A percentile compares a stretch with the other conserved stretches of the same genome.
Conservation (phyloP, 2,888 invertebrate species). For the Tiliacea aurago region DNA sequence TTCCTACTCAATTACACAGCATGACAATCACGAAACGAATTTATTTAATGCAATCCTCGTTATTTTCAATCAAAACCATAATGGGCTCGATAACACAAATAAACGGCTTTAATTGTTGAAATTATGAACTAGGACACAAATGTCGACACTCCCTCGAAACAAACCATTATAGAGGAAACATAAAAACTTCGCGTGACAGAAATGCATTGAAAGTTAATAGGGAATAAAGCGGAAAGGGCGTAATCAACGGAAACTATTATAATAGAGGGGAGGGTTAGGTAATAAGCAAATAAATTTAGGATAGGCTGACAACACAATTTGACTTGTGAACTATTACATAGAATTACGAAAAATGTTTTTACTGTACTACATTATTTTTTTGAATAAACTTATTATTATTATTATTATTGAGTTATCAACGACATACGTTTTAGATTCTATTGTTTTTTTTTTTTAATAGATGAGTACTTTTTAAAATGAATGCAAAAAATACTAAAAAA, state of each 20-base stretch:
- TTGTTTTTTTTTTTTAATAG: too few relatives aligned
- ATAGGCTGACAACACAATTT: constrained; percentile 40
- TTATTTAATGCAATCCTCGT: constrained; percentile 13
- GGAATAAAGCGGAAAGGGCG: constrained; percentile 60
- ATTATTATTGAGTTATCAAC: too few relatives aligned
- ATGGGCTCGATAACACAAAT: constrained; percentile 35
- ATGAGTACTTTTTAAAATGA: too few relatives aligned
- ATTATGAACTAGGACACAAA: constrained; percentile 25
- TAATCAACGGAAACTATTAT: constrained; percentile 67
- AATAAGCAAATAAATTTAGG: constrained; percentile 25
- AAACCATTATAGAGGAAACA: constrained; percentile 41
- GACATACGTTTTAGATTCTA: too few relatives aligned
- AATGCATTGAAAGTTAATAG: constrained; percentile 63
- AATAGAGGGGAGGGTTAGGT: constrained; percentile 36
- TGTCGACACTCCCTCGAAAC: constrained; percentile 44
- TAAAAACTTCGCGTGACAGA: constrained; percentile 63
- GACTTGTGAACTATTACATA: too few relatives aligned
- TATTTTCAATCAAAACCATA: constrained; percentile 43
- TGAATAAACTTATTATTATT: too few relatives aligned
- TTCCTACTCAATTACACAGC: constrained; percentile 2
- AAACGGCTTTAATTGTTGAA: constrained; percentile 30
- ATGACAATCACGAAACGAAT: neutral
- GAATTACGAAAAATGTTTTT: too few relatives aligned
- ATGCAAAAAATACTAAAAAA: too few relatives aligned
- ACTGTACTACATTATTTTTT: too few relatives aligned